phyloP scores from a whole-genome alignment of 2,113 vertebrate genomes.

The Oryzias celebensis region DNA sequence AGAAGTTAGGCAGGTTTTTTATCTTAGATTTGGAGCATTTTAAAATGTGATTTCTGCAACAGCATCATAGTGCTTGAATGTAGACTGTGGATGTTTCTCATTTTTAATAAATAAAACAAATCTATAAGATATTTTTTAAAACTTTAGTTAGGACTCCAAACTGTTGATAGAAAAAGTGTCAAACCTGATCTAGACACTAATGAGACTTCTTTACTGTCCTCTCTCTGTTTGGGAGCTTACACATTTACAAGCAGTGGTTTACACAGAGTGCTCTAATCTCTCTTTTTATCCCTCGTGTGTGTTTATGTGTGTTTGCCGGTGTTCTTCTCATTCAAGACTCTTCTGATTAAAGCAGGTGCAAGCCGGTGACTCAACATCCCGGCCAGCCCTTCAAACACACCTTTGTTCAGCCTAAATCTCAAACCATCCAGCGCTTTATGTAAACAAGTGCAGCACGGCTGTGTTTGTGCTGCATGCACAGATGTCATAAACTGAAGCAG shows the following conservation, averaged over 20 bases:
- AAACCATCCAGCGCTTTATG: slow-evolving; percentile 36
- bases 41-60: too few species aligned
- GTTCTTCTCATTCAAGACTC: slow-evolving; percentile 68
- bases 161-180: neutral
- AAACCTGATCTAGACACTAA: slow-evolving; percentile 3
- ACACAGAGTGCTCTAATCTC: slow-evolving; percentile 62
- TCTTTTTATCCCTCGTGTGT: slow-evolving; percentile 33
- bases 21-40: too few species aligned
- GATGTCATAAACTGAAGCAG: slow-evolving; percentile 8
- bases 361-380: slow-evolving; percentile 62
- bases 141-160: neutral
- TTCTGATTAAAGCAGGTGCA: slow-evolving; percentile 73
- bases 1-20: too few species aligned
- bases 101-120: too few species aligned
- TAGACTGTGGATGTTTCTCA: too few species aligned
- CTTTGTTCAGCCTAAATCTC: slow-evolving; percentile 54
- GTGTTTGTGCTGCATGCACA: slow-evolving; percentile 16
- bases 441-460: slow-evolving; percentile 38
- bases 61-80: too few species aligned
- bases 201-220: slow-evolving; percentile 4
- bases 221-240: slow-evolving; percentile 19
- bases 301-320: slow-evolving; percentile 14
- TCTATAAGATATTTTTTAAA: too few species aligned
- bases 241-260: slow-evolving; percentile 57
- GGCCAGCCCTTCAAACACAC: slow-evolving; percentile 41